phyloP scores from a whole-genome alignment of 2,113 vertebrate genomes.

The Marmota monax region DNA sequence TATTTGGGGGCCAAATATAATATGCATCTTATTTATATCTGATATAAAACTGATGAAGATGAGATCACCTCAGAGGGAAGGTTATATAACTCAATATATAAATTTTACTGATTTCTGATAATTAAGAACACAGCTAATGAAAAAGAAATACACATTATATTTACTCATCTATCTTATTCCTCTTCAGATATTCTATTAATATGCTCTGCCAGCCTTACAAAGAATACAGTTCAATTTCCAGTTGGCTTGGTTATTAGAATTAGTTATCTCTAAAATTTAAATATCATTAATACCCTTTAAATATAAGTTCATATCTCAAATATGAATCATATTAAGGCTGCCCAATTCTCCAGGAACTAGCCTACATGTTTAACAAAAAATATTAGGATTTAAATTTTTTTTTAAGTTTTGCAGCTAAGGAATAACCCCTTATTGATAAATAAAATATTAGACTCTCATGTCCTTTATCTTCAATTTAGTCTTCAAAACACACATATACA shows the following conservation, averaged over 20 bases:
- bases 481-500: background rate
- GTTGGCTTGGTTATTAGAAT: background rate
- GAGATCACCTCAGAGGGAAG: background rate
- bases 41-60: constrained; percentile 9
- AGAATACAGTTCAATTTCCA: background rate
- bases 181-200: background rate
- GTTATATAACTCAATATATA: background rate
- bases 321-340: background rate
- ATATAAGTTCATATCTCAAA: background rate
- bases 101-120: background rate
- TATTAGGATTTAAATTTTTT: background rate
- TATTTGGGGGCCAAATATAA: background rate
- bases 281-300: background rate
- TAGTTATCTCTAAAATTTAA: background rate
- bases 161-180: background rate
- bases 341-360: background rate
- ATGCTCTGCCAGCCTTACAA: background rate
- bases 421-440: background rate
- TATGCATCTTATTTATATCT: background rate
- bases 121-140: background rate
- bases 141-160: background rate
- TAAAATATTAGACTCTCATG: background rate
- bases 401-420: background rate
- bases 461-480: background rate
- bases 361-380: background rate